Base-by-base conservation (phyloP, 2,888 invertebrate genomes). In the Embidobia sp. region DNA sequence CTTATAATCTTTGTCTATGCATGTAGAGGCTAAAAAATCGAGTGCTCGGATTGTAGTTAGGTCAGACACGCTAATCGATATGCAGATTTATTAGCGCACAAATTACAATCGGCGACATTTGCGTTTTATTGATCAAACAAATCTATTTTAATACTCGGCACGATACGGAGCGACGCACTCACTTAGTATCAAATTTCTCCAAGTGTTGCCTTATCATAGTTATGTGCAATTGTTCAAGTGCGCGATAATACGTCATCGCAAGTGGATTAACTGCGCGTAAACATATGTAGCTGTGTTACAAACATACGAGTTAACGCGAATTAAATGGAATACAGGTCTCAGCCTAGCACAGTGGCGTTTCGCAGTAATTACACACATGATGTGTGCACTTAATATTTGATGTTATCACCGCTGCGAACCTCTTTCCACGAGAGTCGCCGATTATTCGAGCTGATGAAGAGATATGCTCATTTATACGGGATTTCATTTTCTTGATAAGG, bases 351-450 rank as follows among this genome's bases (percentile, higher is more conserved):
- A 11, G 15, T 26, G 26, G 11, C 22, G 22, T 22, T 29, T 59
- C 44, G 15, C 19, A 31, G 7, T 44, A 59, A 59, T 59, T 59
- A 33, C 42, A 31, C 57, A 19, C 19, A 57, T 31, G 31, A 57
- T 31, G 19, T 29, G 57, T 31, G 18, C 42, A 18, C 16, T 42
- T 57, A 42, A 57, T 57, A 57, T 31, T 55, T 33, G 33, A 51
- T 51, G 15, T 5, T 27, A 55, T 40, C 55, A 40, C 10, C 15
- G 27, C 3, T 13, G 13, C 5, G 8, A 29, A 55, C 29, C 11
- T 26, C 27, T 27, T 13, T 57, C 27, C 15, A 16, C 7, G 5
- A 10, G n/a, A 29, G 31, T 42, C 18, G 7, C 6, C 40, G 19
- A 57, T 42, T 31, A 57, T 42, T 42, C 18, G 11, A 26, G 22